These are phyloP conservation scores for Masticophis lateralis DNA, from an alignment of 2,797 vertebrate genomes.

Conservation along the genomic window DNA sequence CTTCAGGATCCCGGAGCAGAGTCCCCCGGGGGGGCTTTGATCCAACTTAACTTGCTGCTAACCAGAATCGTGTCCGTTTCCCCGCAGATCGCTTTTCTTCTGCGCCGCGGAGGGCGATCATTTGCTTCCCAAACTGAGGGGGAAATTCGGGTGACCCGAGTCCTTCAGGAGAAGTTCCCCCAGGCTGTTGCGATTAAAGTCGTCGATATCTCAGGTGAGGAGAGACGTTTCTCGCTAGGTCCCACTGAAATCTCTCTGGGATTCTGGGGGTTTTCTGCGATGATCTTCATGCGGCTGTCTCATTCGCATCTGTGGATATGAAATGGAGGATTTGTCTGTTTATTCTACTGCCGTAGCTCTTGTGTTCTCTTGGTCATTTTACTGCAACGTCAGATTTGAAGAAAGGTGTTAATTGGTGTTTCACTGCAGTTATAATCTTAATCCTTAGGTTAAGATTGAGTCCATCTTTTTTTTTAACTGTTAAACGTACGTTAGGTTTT, in stretches of 20 bases:
- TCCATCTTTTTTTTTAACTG: not conserved
- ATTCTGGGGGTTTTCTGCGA: not conserved
- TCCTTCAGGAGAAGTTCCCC: constrained; percentile 85
- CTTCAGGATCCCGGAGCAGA: not conserved
- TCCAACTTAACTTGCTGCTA: not conserved
- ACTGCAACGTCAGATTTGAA: not conserved
- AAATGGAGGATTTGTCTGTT: not conserved
- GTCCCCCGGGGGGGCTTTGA: not conserved
- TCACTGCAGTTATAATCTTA: not conserved
- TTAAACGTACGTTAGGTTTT: not conserved
- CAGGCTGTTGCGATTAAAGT: constrained; percentile 80
- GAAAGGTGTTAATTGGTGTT: not conserved
- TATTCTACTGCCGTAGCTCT: not conserved
- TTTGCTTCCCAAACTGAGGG: constrained; percentile 77
- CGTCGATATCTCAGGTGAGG: constrained; percentile 85
- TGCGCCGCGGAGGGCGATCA: constrained; percentile 52
- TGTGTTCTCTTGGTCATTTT: not conserved
- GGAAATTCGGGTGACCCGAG: constrained; percentile 73
- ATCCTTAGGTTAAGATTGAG: not conserved
- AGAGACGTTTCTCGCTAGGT: not conserved
- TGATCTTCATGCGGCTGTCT: not conserved
- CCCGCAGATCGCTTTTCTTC: constrained; percentile 41
- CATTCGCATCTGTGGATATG: not conserved
- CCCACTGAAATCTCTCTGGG: not conserved
- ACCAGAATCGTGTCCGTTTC: not conserved